A percentile compares a stretch with the other conserved stretches of the same genome.
Evolutionary conservation across 2,797 vertebrate species (phyloP).

Genomic region (Chelidonichthys spinosus): DNA sequence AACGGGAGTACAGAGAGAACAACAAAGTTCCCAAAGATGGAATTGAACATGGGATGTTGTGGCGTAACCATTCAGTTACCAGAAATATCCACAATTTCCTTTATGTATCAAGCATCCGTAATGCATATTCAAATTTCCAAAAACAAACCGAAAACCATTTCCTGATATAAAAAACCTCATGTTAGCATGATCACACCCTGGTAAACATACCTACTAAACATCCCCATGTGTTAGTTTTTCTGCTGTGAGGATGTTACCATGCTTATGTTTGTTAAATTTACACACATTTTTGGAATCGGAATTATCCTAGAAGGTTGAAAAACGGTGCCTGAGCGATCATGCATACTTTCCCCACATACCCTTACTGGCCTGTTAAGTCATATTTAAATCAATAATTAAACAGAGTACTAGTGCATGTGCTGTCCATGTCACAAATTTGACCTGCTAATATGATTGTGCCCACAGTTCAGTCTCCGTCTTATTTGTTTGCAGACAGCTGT

Average conservation of each 20-base stretch:
- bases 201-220: background rate
- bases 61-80: background rate
- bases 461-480: conserved; percentile 48
- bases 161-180: background rate
- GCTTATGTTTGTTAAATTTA: background rate
- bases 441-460: conserved; percentile 56
- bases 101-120: background rate
- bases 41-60: background rate
- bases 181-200: no score
- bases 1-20: background rate
- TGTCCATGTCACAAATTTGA: conserved; percentile 68
- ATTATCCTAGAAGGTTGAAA: background rate
- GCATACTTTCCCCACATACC: conserved; percentile 34
- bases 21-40: background rate
- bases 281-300: background rate
- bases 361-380: conserved; percentile 46
- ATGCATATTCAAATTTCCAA: background rate
- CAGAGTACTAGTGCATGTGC: conserved; percentile 35
- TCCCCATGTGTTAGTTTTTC: background rate
- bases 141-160: background rate
- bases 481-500: conserved; percentile 88
- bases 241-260: background rate
- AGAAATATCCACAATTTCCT: background rate
- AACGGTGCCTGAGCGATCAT: background rate
- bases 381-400: conserved; percentile 63